These are phyloP conservation scores for Pseudoatta argentina DNA, from an alignment of 1,140 invertebrate species.

Conservation along the genomic window DNA sequence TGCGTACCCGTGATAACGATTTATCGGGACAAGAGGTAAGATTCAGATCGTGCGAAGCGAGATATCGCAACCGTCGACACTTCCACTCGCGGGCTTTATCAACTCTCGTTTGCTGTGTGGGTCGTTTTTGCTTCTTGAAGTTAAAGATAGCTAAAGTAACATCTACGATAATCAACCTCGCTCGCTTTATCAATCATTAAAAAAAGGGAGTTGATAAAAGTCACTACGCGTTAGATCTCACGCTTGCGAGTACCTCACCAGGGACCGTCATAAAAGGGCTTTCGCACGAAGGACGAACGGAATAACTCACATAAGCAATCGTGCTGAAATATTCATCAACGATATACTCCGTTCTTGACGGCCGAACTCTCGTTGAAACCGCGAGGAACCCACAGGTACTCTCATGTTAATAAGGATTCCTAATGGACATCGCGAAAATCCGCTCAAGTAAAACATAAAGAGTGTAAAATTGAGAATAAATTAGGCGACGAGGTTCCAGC, in stretches of 20 bases:
- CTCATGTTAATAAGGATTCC: background rate
- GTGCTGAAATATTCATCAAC: constrained; percentile 46
- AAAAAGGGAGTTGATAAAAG: constrained; percentile 11
- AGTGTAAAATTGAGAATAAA: constrained; percentile 8
- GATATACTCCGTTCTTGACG: background rate
- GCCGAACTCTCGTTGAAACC: background rate
- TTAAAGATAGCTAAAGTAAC: background rate
- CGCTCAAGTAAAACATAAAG: constrained; percentile 5
- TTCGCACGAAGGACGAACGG: background rate
- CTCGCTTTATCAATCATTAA: background rate
- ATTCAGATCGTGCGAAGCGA: constrained; percentile 44
- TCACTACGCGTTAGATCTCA: background rate
- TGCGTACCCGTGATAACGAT: constrained; percentile 32
- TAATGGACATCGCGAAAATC: background rate
- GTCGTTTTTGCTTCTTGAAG: background rate
- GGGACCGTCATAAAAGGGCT: constrained; percentile 9
- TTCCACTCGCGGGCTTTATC: constrained; percentile 24
- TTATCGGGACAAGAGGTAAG: constrained; percentile 51
- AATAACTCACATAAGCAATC: constrained; percentile 17
- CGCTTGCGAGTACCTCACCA: background rate
- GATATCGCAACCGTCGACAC: constrained; percentile 37
- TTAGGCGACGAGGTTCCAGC: constrained; percentile 53
- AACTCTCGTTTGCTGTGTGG: background rate
- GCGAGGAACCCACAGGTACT: background rate
- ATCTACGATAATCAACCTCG: background rate